Base-by-base conservation (phyloP, 2,888 invertebrate genomes). In the Plagodis dolabraria region DNA sequence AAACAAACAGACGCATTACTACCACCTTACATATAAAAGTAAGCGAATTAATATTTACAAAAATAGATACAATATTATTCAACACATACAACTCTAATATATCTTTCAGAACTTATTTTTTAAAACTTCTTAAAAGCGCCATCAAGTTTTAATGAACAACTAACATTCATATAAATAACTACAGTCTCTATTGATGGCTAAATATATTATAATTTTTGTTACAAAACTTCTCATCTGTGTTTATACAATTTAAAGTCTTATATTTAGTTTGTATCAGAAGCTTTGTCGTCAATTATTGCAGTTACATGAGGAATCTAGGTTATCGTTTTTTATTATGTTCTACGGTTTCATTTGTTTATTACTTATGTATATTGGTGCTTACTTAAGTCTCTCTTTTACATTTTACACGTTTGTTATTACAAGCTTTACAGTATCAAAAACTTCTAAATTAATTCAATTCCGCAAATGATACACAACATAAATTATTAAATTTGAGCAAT, bases 161-260 rank as follows among this genome's bases (percentile, higher is more conserved):
- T 89, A 89, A 89, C 88, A 88, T 86, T 88, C 69, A 89, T 87
- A 86, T 87, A 88, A 79, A 82, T 82, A 86, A 75, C 87, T 89
- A 89, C 86, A 87, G 82, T 89, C 86, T 87, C 83, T 86, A 84
- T 69, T 81, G 77, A 80, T 82, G 79, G 76, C 87, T 88, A 86
- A 79, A 75, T 68, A 72, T 75, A 74, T 69, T 72, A 75, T 68
- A 68, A 76, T 70, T 74, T 68, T 70, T 68, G 53, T 66, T 76
- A 78, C 77, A 82, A 77, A 79, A 75, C 68, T 33, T 45, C 58
- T 65, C 63, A 63, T 65, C 53, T 64, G 63, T 59, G 46, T 65
- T 60, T 60, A 62, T 65, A 67, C 60, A 67, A 62, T 65, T 63
- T 49, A 60, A 64, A 67, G 67, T 65, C 69, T 69, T 68, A 65